Evolutionary conservation across 2,113 vertebrate species (phyloP).

Genomic region (Microtus pennsylvanicus): DNA sequence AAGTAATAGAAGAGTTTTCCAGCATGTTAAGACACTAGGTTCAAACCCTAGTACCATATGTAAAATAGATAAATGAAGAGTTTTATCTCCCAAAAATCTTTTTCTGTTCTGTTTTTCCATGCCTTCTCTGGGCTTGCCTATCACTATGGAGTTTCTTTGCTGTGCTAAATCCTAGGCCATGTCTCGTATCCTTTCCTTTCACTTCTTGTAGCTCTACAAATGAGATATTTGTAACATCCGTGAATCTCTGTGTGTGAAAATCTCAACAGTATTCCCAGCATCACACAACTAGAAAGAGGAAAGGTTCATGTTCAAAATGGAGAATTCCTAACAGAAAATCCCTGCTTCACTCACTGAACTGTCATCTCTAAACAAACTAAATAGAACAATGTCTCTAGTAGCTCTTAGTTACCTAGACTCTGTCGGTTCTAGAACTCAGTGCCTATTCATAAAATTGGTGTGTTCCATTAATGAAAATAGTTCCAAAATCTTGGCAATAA

Average conservation of each 20-base stretch:
- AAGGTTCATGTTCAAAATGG: background rate
- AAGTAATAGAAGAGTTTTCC: background rate
- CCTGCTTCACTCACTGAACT: background rate
- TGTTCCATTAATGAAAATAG: background rate
- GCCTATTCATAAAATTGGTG: background rate
- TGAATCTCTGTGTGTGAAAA: background rate
- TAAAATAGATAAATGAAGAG: background rate
- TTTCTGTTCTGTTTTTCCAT: background rate
- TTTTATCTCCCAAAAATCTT: background rate
- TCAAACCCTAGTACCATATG: background rate
- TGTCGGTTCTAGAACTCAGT: constrained; percentile 4
- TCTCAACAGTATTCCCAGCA: background rate
- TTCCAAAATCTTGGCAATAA: background rate
- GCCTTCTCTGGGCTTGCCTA: background rate
- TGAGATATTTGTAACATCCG: background rate
- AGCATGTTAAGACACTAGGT: background rate
- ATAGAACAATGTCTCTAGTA: background rate
- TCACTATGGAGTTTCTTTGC: background rate
- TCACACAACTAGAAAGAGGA: background rate
- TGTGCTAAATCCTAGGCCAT: background rate
- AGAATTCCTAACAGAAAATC: background rate
- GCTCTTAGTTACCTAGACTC: background rate
- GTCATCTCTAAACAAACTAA: background rate
- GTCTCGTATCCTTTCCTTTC: background rate
- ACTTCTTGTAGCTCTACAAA: background rate